Evolutionary conservation across 2,113 vertebrate genomes (phyloP), one percentile per base, ranked within the genome.

Genomic region (Miniopterus natalensis): DNA sequence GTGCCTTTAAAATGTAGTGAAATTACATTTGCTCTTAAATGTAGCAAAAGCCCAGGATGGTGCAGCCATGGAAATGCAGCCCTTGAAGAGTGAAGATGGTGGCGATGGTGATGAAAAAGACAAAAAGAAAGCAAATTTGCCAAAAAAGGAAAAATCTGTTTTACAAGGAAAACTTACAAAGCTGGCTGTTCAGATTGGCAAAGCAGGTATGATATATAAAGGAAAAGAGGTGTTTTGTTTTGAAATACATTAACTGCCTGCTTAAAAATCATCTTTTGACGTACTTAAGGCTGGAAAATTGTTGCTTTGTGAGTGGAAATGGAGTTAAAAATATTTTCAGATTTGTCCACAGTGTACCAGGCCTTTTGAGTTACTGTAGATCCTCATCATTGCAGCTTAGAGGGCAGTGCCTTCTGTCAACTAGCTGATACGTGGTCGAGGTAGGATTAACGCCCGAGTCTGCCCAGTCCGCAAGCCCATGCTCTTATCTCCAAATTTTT

Each of bases 31-130:
- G 11, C 31, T 95, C 42, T 96, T 95, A 91, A 75, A 94, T 89
- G 49, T 95, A 99, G 99, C 99, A 98, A 99, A 99, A 99, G 99
- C 99, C 93, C 99, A 99, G 97, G 99, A 99, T 96, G 99, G 99
- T 59, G 99, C 99, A 90, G 99, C 99, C 51, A 99, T 99, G 99
- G 99, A 99, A 98, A 99, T 99, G 99, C 99, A 99, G 68, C 99
- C 99, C 17, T 98, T 99, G 92, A 99, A 99, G 98, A 99, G 99
- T 90, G 99, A 99, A 25, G 99, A 99, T 88, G 99, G 98, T 86
- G 99, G 95, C 20, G 99, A 99, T 75, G 99, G 99, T 57, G 99
- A 99, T 90, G 98, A 98, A 83, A 98, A 98, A 94, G 99, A 99
- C 97, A 99, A 99, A 97, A 99, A 99, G 98, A 99, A 99, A 98